Base-by-base conservation (phyloP, 2,797 vertebrate species). In the Manis javanica region DNA sequence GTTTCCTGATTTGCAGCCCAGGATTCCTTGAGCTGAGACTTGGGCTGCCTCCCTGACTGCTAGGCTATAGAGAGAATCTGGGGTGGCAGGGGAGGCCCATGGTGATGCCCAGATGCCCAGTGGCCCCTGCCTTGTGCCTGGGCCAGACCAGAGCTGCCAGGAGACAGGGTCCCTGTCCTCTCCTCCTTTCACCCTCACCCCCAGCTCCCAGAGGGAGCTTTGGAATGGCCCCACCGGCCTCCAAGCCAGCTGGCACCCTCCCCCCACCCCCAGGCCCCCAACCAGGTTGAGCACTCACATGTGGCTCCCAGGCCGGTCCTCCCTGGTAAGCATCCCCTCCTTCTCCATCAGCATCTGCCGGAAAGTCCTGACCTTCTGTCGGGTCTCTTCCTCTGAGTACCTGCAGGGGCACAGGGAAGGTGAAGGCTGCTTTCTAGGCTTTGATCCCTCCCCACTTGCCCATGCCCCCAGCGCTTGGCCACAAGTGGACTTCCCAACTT, bases 261-360 rank as follows among this genome's bases (percentile, higher is more conserved):
- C 64, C 16, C 16, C 14, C 2, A 3, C 53, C 18, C 79, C 11
- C 46, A 53, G 1, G 0, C 1, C 18, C 79, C 11, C 46, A 53
- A 1, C 0, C 1, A 0, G 55, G 57, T 12, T 11, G 12, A 57
- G 46, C 88, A 99, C 99, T 99, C 98, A 99, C 99, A 99, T 97
- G 66, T 99, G 99, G 91, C 99, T 99, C 26, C 99, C 98, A 11
- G 99, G 99, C 79, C 99, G 98, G 91, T 99, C 99, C 82, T 99
- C 99, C 97, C 99, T 99, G 97, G 99, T 99, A 97, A 99, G 99
- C 55, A 99, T 99, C 0, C 99, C 99, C 92, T 99, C 99, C 98
- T 99, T 99, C 98, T 99, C 99, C 99, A 99, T 99, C 98, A 99
- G 98, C 99, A 99, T 99, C 94, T 99, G 99, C 95, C 99, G 99